Percentiles rank a stretch among this genome's conserved stretches.
Conservation (phyloP, 2,113 vertebrate species). For the Chaetorhynchus papuensis region DNA sequence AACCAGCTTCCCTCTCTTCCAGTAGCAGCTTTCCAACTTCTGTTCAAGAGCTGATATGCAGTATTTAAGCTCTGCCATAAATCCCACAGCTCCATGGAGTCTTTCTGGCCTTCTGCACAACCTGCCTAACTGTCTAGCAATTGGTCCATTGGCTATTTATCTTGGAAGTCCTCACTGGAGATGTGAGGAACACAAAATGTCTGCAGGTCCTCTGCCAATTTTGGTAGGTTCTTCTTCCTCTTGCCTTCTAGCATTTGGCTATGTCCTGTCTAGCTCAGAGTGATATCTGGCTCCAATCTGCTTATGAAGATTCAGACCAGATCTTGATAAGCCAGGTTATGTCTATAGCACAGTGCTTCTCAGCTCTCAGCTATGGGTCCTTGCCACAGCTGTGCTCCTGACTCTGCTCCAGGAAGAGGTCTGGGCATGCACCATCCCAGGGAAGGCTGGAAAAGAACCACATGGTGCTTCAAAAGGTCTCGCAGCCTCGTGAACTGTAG, state of each 20-base stretch:
- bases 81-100: background rate
- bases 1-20: background rate
- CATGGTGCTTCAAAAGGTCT: background rate
- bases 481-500: rapidly evolving
- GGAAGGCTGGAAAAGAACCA: background rate
- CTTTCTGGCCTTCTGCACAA: conserved; percentile 9
- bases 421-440: conserved; percentile 21
- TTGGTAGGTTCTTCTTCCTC: conserved; percentile 38
- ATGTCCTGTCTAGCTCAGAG: conserved; percentile 38
- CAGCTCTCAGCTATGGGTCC: conserved; percentile 38
- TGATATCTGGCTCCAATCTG: conserved; percentile 57
- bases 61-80: background rate
- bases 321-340: conserved; percentile 48
- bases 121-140: conserved; percentile 23
- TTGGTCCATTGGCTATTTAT: conserved; percentile 37
- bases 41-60: background rate
- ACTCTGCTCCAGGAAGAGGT: background rate
- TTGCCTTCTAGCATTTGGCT: conserved; percentile 52
- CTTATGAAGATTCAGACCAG: background rate
- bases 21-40: background rate
- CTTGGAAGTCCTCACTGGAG: conserved; percentile 42
- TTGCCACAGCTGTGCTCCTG: conserved; percentile 22
- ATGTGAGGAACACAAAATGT: conserved; percentile 10
- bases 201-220: conserved; percentile 25
- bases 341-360: background rate